These are phyloP conservation scores for Tyria jacobaeae DNA, from an alignment of 2,888 invertebrate genomes.

Conservation along the genomic window DNA sequence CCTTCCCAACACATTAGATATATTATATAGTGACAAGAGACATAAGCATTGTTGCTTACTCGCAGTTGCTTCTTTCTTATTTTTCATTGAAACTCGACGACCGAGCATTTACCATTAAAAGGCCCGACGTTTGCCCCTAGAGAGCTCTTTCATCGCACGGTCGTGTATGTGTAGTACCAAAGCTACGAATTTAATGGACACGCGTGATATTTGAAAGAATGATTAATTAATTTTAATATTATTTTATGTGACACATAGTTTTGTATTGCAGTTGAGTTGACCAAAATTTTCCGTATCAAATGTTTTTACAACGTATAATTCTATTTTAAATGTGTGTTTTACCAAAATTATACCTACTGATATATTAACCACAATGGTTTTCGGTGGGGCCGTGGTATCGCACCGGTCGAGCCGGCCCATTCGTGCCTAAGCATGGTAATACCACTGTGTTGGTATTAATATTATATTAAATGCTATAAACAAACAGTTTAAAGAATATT, in stretches of 20 bases:
- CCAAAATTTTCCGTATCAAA: too few species aligned
- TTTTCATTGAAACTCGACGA: conserved; percentile 69
- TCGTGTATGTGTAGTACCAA: conserved; percentile 57
- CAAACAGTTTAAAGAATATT: too few species aligned
- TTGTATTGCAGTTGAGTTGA: background rate
- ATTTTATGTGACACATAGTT: background rate
- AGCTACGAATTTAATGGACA: conserved; percentile 42
- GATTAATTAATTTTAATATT: background rate
- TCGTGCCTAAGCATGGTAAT: too few species aligned
- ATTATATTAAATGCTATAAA: too few species aligned
- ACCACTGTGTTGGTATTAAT: too few species aligned
- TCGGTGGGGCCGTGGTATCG: too few species aligned
- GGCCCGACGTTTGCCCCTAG: conserved; percentile 75
- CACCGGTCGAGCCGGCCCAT: too few species aligned
- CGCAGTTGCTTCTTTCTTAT: conserved; percentile 59
- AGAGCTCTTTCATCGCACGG: conserved; percentile 71
- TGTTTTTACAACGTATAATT: too few species aligned
- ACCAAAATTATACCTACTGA: too few species aligned
- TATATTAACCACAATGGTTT: too few species aligned
- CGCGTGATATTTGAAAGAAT: background rate
- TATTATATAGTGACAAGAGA: conserved; percentile 18
- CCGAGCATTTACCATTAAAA: conserved; percentile 76
- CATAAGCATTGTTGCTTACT: conserved; percentile 33
- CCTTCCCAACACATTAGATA: conserved; percentile 7
- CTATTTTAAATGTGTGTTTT: too few species aligned